Evolutionary conservation across 2,888 invertebrate genomes (phyloP), one percentile per base, ranked within the genome.

Genomic region (Halictus ligatus): DNA sequence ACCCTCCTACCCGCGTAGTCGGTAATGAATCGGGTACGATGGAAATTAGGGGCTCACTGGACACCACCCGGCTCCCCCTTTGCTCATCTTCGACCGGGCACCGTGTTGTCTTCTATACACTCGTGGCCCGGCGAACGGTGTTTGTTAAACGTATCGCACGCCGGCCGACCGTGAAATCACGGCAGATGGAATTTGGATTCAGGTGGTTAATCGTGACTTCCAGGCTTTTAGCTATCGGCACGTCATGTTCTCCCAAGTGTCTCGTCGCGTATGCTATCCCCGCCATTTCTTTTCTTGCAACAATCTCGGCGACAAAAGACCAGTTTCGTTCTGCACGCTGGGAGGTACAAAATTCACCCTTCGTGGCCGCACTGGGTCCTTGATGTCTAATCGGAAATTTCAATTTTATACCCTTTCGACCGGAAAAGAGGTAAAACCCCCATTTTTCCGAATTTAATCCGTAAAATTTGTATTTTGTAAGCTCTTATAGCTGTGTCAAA

Each of bases 11-110:
- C 91, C 92, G 83, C 87, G 84, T 75, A 91, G 90, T 90, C 89
- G 92, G 94, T 94, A 94, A 94, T 94, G 94, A 94, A 94, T 94
- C 94, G 94, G 92, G 93, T 91, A 92, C 92, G 92, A 90, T 91
- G 91, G 92, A 94, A 94, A 94, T 94, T 93, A 93, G 94, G 93
- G 91, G 89, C 90, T 91, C 89, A 89, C 92, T 90, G 92, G 92
- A 92, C 93, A 91, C 91, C 90, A 83, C 80, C 83, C 83, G 7
- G n/a, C 72, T 81, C 81, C 40, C 75, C 54, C 88, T 81, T 73
- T 80, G 85, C 87, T 88, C 88, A 76, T 85, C 85, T 85, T 82
- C 78, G 75, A 79, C 82, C 79, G 43, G 21, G 79, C 88, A 83
- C 84, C 81, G 81, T 84, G 81, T 88, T 85, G 80, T 88, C 84